These are phyloP conservation scores for Trogon melanurus DNA, from an alignment of 2,113 vertebrate genomes.

Conservation along the genomic window DNA sequence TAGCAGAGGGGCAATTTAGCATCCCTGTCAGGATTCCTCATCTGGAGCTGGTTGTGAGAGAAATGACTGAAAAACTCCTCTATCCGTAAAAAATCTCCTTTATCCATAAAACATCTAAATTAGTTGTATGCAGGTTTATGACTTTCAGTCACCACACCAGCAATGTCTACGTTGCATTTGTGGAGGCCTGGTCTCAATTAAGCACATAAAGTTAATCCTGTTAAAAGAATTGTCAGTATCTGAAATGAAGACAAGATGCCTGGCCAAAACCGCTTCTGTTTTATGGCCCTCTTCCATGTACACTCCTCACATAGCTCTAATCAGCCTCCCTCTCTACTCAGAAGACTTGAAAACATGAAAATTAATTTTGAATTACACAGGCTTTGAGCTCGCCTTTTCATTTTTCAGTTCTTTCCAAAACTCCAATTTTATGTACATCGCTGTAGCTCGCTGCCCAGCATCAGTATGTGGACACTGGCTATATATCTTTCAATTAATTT, in stretches of 20 bases:
- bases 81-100: background rate
- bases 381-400: background rate
- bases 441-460: background rate
- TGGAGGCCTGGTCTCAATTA: background rate
- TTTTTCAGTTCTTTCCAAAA: background rate
- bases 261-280: slow-evolving; percentile 2
- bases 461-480: background rate
- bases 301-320: slow-evolving; percentile 30
- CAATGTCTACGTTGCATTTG: background rate
- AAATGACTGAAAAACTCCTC: background rate
- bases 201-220: background rate
- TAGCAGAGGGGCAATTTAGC: background rate
- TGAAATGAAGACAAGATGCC: background rate
- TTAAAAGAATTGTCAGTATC: background rate
- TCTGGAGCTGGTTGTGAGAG: background rate
- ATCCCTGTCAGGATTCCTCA: background rate
- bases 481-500: background rate
- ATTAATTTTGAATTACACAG: slow-evolving; percentile 17
- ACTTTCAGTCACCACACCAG: background rate
- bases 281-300: slow-evolving; percentile 5
- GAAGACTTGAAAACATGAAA: background rate
- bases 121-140: background rate
- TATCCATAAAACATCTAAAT: background rate
- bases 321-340: background rate
- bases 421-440: background rate